phyloP scores from a whole-genome alignment of 2,797 vertebrate species.

The Acomys russatus region DNA sequence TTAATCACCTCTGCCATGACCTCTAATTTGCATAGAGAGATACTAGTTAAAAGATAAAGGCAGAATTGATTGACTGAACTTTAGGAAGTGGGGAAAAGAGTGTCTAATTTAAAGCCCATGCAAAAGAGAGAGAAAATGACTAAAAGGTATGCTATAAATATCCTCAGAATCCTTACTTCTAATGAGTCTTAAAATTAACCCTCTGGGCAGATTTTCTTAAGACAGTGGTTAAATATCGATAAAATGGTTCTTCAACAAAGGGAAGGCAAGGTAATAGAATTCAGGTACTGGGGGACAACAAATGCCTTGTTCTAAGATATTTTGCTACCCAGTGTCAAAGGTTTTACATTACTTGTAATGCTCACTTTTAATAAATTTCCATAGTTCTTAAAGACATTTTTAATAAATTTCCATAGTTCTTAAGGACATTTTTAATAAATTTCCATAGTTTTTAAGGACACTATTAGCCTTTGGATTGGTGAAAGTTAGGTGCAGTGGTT shows the following conservation, averaged over 20 bases:
- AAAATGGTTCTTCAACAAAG: conserved; percentile 30
- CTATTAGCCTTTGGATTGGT: not conserved
- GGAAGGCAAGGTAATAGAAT: not conserved
- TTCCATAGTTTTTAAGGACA: not conserved
- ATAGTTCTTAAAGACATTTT: not conserved
- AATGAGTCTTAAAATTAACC: conserved; percentile 51
- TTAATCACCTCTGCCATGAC: conserved; percentile 71
- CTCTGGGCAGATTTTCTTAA: not conserved
- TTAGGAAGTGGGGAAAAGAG: conserved; percentile 48
- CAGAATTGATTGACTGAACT: conserved; percentile 67
- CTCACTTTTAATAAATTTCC: conserved; percentile 35
- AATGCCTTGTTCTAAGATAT: not conserved
- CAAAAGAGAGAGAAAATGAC: conserved; percentile 62
- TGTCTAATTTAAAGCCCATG: conserved; percentile 63
- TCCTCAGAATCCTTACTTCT: conserved; percentile 41
- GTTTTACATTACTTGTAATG: not conserved
- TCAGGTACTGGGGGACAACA: not conserved
- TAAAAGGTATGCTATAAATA: conserved; percentile 70
- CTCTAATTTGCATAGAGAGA: conserved; percentile 77
- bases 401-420: no score
- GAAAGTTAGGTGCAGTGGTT: not conserved
- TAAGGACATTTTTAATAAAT: not conserved
- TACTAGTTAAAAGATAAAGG: conserved; percentile 54
- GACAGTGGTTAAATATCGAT: conserved; percentile 51
- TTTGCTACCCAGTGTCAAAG: not conserved